These are phyloP conservation scores for Megalurothrips usitatus DNA, from an alignment of 2,888 invertebrate genomes.

Conservation along the genomic window DNA sequence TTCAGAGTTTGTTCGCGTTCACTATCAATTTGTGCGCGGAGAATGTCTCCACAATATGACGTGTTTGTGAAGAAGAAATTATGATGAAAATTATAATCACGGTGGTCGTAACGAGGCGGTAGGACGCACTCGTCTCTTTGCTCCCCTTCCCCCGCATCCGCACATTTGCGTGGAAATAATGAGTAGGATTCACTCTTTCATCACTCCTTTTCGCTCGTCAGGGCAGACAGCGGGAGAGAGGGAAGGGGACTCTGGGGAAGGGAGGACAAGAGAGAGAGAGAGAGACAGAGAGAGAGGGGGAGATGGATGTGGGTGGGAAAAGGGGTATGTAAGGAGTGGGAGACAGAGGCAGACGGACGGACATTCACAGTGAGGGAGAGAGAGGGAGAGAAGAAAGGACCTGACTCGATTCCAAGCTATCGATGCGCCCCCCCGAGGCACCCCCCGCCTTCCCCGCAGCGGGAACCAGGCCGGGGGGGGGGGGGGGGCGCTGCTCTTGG, in stretches of 20 bases:
- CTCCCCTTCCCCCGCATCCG: too few species aligned
- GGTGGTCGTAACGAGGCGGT: neutral
- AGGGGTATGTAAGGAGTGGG: neutral
- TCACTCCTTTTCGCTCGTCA: slow-evolving; percentile 2
- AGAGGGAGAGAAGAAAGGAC: neutral
- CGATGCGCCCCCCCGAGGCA: neutral
- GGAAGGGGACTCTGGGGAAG: neutral
- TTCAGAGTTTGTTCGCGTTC: too few species aligned
- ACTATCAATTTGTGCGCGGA: too few species aligned
- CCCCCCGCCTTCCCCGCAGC: neutral
- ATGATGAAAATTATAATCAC: neutral
- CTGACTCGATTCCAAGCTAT: neutral
- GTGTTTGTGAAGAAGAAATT: too few species aligned
- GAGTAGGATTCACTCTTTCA: neutral
- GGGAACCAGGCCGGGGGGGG: neutral
- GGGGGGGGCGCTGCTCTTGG: neutral
- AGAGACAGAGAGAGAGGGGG: neutral
- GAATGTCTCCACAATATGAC: too few species aligned
- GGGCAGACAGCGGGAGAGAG: neutral
- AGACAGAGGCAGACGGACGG: neutral
- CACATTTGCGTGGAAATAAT: neutral
- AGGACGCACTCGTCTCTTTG: too few species aligned
- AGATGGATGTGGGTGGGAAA: neutral
- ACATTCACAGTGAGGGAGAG: neutral
- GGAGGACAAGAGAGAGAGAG: neutral